Evolutionary conservation across 2,888 invertebrate genomes (phyloP).

Genomic region (Plusia festucae): DNA sequence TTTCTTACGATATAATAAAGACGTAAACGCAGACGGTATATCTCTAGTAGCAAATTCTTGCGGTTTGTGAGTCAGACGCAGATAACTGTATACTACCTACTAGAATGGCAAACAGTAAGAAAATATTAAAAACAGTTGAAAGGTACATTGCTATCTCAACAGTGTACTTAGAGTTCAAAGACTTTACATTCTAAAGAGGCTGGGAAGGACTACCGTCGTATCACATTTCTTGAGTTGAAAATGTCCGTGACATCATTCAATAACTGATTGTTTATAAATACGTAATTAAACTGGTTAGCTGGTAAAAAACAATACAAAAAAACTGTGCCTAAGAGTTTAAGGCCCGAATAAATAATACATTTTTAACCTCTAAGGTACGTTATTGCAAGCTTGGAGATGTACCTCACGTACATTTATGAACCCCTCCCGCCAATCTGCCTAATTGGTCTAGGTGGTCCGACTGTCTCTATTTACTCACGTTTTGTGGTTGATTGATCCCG

Average conservation of each 20-base stretch:
- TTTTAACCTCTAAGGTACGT: constrained; percentile 20
- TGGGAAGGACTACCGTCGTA: too few species aligned
- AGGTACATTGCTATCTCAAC: constrained; percentile 28
- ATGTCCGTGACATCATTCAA: too few species aligned
- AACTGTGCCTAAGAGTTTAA: constrained; percentile 3
- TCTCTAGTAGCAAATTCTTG: constrained; percentile 15
- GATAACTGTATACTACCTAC: constrained; percentile 17
- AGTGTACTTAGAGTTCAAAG: neutral
- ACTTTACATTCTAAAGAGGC: neutral
- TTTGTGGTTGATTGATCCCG: constrained; percentile 43
- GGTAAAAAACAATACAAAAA: neutral
- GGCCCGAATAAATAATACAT: constrained; percentile 31
- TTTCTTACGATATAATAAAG: constrained; percentile 1
- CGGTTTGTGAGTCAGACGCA: constrained; percentile 19
- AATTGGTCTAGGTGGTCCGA: constrained; percentile 35
- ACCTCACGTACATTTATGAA: constrained; percentile 33
- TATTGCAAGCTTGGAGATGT: constrained; percentile 27
- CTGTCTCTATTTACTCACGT: constrained; percentile 42
- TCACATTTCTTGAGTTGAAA: too few species aligned
- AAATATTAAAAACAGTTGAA: constrained; percentile 23
- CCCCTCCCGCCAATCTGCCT: constrained; percentile 32
- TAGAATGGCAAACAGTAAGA: constrained; percentile 45
- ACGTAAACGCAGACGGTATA: constrained; percentile 17
- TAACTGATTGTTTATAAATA: too few species aligned
- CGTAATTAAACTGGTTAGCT: too few species aligned